Base-by-base conservation (phyloP, 2,888 invertebrate genomes). In the Iselma pallidipennis region DNA sequence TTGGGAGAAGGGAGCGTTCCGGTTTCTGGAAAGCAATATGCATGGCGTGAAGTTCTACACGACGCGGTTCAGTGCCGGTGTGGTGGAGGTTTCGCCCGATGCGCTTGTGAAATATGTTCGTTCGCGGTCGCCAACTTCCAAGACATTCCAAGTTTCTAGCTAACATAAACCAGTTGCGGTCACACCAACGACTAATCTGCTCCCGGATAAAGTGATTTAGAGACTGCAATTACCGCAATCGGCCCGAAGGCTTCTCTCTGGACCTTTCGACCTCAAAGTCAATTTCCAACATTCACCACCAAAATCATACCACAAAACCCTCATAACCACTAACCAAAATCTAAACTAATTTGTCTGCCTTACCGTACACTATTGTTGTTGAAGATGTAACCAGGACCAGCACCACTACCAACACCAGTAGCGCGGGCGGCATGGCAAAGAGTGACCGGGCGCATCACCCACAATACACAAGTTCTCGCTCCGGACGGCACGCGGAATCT, bases 161-260 rank as follows among this genome's bases (percentile, higher is more conserved):
- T 55, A 71, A 71, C 74, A 74, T 74, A 73, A 75, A 76, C 69
- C 72, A 71, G 69, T 59, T 75, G 78, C 71, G 78, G 78, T 78
- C 74, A 71, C 75, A 71, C 75, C 69, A 76, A 76, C 77, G 76
- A 76, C 78, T 79, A 78, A 80, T 80, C 78, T 79, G 76, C 75
- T 76, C 72, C 76, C 68, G 74, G 74, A 77, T 75, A 76, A 76
- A 76, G 79, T 80, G 79, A 81, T 81, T 81, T 80, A 80, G 71
- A 74, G 65, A 74, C 74, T 76, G 77, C 78, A 78, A 78, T 79
- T 79, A 76, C 72, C 69, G 74, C 76, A 77, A 78, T 79, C 76
- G 76, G 76, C 62, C 67, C 37, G 61, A 65, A 71, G 70, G 53
- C 4, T 16, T 52, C 33, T 14, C 52, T 23, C 1, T 50, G 16